Evolutionary conservation across 2,113 vertebrate species (phyloP).

Genomic region (Microtus oregoni): DNA sequence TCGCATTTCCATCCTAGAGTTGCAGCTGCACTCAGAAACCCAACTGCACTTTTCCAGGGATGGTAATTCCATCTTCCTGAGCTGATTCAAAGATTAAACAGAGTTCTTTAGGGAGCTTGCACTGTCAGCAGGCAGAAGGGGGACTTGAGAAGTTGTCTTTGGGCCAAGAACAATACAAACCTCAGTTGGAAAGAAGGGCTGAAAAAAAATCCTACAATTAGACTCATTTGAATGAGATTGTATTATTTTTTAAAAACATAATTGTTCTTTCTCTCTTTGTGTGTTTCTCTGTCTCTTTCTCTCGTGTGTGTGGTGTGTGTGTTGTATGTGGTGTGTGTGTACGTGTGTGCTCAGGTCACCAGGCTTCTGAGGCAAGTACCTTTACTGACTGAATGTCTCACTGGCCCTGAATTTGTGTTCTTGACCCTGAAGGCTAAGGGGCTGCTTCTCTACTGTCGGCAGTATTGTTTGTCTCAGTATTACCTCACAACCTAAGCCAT

Average conservation of each 20-base stretch:
- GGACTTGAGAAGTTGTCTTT: constrained; percentile 60
- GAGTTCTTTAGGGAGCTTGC: constrained; percentile 60
- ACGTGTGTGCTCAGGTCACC: background rate
- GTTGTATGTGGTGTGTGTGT: no score
- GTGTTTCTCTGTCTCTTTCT: background rate
- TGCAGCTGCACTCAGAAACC: constrained; percentile 85
- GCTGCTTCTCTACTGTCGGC: background rate
- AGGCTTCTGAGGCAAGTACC: background rate
- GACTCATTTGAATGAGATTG: constrained; percentile 53
- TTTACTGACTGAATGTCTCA: background rate
- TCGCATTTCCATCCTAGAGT: constrained; percentile 86
- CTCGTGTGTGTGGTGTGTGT: background rate
- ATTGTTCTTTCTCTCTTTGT: background rate
- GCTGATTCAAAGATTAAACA: constrained; percentile 83
- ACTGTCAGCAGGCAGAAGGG: constrained; percentile 69
- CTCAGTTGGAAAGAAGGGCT: constrained; percentile 54
- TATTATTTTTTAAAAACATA: background rate
- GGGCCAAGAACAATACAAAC: constrained; percentile 75
- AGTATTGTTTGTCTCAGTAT: background rate
- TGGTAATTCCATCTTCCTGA: constrained; percentile 83
- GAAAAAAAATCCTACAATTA: constrained; percentile 64
- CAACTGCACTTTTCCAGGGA: constrained; percentile 79
- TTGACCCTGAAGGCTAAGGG: constrained; percentile 21
- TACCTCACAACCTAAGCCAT: constrained; percentile 24
- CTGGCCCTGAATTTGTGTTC: constrained; percentile 21